phyloP scores from a whole-genome alignment of 1,140 invertebrate species.

The Rhyzopertha dominica region DNA sequence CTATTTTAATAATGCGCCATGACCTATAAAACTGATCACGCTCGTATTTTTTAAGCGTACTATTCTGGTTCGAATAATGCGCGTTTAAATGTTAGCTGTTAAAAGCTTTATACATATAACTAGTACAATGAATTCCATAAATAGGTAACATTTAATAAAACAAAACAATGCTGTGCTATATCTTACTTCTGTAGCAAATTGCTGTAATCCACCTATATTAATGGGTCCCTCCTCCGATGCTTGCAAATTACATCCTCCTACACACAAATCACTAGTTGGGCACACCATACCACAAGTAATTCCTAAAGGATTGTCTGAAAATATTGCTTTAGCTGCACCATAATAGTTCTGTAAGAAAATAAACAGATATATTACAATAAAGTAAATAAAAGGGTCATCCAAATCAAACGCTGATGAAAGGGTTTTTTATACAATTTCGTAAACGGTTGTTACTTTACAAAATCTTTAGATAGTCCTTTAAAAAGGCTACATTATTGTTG shows the following conservation, averaged over 20 bases:
- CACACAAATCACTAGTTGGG: conserved; percentile 96
- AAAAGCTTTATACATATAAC: conserved; percentile 8
- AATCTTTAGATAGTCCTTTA: no score
- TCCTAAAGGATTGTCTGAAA: conserved; percentile 95
- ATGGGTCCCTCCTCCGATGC: conserved; percentile 95
- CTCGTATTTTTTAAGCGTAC: no score
- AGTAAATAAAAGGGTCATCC: no score
- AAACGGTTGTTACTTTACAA: no score
- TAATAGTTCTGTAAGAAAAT: conserved; percentile 80
- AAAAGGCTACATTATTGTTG: no score
- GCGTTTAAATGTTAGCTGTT: conserved; percentile 4
- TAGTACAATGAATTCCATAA: no score
- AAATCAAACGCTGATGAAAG: no score
- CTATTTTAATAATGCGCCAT: no score
- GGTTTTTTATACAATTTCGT: no score
- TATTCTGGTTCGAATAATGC: no score
- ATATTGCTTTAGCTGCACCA: conserved; percentile 92
- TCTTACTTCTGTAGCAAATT: conserved; percentile 91
- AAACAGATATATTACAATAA: conserved; percentile 5
- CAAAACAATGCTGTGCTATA: neutral
- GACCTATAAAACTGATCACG: no score
- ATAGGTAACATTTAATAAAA: conserved; percentile 24
- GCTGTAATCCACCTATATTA: conserved; percentile 97
- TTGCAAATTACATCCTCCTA: conserved; percentile 94
- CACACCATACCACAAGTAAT: conserved; percentile 99